Evolutionary conservation across 2,113 vertebrate species (phyloP).

Genomic region (Ictalurus punctatus): DNA sequence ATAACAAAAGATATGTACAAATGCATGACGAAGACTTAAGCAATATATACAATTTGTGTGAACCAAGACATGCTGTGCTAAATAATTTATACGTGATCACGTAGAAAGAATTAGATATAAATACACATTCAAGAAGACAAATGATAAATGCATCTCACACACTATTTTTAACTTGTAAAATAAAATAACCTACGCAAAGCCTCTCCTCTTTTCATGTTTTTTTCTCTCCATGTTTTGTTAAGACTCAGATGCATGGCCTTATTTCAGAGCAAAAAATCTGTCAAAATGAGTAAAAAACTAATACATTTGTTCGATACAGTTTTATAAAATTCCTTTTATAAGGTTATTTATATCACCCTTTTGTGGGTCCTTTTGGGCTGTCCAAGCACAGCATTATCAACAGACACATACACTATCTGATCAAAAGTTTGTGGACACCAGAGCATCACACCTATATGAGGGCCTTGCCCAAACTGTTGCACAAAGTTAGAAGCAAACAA

Average conservation of each 20-base stretch:
- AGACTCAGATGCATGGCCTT: constrained; percentile 63
- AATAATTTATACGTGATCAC: constrained; percentile 84
- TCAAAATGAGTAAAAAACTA: constrained; percentile 26
- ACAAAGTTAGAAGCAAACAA: background rate
- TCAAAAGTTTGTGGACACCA: background rate
- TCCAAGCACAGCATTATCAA: constrained; percentile 15
- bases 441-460: background rate
- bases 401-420: constrained; percentile 10
- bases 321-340: constrained; percentile 2
- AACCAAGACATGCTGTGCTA: constrained; percentile 81
- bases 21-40: constrained; percentile 74
- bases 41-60: constrained; percentile 86
- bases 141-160: constrained; percentile 46
- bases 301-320: background rate
- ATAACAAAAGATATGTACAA: constrained; percentile 88
- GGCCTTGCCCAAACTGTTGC: background rate
- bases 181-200: constrained; percentile 57
- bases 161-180: constrained; percentile 52
- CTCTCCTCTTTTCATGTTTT: constrained; percentile 45
- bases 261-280: constrained; percentile 29
- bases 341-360: background rate
- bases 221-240: constrained; percentile 57
- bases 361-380: background rate
- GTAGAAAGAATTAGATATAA: constrained; percentile 65
- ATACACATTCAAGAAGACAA: constrained; percentile 59